Evolutionary conservation across 2,113 vertebrate genomes (phyloP).

Genomic region (Turdus rufiventris): DNA sequence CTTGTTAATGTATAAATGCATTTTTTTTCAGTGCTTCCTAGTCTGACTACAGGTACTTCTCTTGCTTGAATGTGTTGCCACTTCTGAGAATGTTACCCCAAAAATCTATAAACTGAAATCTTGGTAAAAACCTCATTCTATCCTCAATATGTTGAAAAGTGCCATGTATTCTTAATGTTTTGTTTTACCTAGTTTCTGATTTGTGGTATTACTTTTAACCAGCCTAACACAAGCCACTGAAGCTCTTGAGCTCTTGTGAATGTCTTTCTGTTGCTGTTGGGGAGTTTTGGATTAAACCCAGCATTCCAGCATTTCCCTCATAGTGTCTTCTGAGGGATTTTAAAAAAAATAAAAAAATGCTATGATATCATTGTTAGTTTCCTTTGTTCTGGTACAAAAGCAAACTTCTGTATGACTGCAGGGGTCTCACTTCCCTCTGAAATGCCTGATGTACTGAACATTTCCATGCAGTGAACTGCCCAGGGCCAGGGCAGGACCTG

Average conservation of each 20-base stretch:
- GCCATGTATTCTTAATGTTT: neutral
- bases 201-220: neutral
- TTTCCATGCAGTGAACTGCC: neutral
- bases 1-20: neutral
- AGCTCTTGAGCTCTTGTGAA: neutral
- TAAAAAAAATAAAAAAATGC: too few relatives aligned
- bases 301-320: rapidly evolving
- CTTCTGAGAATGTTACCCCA: neutral
- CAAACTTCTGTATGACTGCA: neutral
- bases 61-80: neutral
- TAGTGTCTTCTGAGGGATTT: neutral
- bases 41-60: neutral
- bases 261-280: neutral
- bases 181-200: neutral
- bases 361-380: neutral
- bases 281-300: neutral
- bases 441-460: rapidly evolving
- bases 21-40: neutral
- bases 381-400: neutral
- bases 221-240: neutral
- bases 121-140: neutral
- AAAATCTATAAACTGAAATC: neutral
- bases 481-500: neutral
- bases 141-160: neutral
- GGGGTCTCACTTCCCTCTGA: neutral